Conservation (phyloP, 2,888 invertebrate genomes). For the Ectemnius lituratus region DNA sequence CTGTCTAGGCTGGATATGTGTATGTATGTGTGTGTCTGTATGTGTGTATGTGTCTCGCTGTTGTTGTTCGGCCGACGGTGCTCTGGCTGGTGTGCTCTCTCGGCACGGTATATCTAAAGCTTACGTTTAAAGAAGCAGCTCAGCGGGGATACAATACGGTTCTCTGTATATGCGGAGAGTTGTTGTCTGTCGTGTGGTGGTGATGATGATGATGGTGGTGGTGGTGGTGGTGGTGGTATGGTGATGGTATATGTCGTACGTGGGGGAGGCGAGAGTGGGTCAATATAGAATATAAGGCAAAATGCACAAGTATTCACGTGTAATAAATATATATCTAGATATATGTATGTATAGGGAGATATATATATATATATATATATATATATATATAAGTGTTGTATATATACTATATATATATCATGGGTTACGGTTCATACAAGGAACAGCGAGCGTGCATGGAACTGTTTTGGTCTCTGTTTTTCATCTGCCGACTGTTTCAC, state of each 20-base stretch:
- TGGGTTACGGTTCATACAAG: slow-evolving; percentile 69
- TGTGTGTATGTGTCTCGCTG: slow-evolving; percentile 49
- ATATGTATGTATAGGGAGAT: slow-evolving; percentile 45
- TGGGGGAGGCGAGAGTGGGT: slow-evolving; percentile 30
- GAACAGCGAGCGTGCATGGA: slow-evolving; percentile 77
- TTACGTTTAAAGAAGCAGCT: slow-evolving; percentile 73
- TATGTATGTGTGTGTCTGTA: slow-evolving; percentile 41
- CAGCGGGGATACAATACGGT: slow-evolving; percentile 63
- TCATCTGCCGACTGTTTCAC: background rate
- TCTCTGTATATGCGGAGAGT: too few relatives aligned
- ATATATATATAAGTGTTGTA: slow-evolving; percentile 23
- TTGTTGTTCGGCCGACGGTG: slow-evolving; percentile 37
- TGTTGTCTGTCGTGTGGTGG: slow-evolving; percentile 37
- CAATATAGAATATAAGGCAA: slow-evolving; percentile 35
- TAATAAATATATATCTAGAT: slow-evolving; percentile 11
- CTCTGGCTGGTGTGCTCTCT: slow-evolving; percentile 26
- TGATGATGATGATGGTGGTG: slow-evolving; percentile 7
- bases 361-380: slow-evolving; percentile 38
- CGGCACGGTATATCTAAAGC: slow-evolving; percentile 66
- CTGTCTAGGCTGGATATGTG: slow-evolving; percentile 29
- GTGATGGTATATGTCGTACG: slow-evolving; percentile 13
- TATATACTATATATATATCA: slow-evolving; percentile 51
- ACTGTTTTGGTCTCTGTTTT: slow-evolving; percentile 45
- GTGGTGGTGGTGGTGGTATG: background rate
- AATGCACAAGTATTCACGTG: too few relatives aligned